Base-by-base conservation (phyloP, 2,797 vertebrate genomes). In the Muscicapa striata region DNA sequence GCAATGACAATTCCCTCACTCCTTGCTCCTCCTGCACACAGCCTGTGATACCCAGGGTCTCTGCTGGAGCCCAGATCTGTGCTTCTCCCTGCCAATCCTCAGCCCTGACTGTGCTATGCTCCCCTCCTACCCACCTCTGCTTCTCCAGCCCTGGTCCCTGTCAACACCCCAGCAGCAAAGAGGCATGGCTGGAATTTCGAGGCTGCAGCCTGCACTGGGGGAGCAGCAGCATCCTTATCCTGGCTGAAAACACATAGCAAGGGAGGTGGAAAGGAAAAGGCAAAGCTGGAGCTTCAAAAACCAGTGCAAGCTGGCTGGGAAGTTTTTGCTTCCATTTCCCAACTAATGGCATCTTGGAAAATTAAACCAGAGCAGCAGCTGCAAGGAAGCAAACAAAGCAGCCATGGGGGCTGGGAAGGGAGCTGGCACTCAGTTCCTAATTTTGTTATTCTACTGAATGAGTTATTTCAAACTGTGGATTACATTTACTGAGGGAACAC, bases 321-420 rank as follows among this genome's bases (percentile, higher is more conserved):
- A 86, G 59, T 88, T 96, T 91, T 73, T 90, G 34, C 85, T 93
- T 93, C 89, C 85, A 67, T 76, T 45, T 79, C 83, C 57, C 5
- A 4, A 78, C 73, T 90, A 77, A 88, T 63, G 80, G 80, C 80
- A 92, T 93, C 91, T 92, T 86, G 59, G 89, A 94, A 94, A 91
- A 94, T 94, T 55, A 93, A 93, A 94, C 73, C 79, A 76, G 76
- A 91, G 91, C 94, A 70, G 91, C 94, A 97, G 92, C 92, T 96
- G 96, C 85, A 88, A 61, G 76, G 89, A 94, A 93, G 89, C 63
- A 91, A 96, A 96, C 88, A 95, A 95, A 96, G 90, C 88, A 85
- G 55, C 51, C 0, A 0, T 69, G 87, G 70, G 85, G 91, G 85
- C 46, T 94, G 96, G 85, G 84, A 19, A 80, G 69, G 38, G 15